Evolutionary conservation across 2,113 vertebrate genomes (phyloP).

Genomic region (Malurus melanocephalus): DNA sequence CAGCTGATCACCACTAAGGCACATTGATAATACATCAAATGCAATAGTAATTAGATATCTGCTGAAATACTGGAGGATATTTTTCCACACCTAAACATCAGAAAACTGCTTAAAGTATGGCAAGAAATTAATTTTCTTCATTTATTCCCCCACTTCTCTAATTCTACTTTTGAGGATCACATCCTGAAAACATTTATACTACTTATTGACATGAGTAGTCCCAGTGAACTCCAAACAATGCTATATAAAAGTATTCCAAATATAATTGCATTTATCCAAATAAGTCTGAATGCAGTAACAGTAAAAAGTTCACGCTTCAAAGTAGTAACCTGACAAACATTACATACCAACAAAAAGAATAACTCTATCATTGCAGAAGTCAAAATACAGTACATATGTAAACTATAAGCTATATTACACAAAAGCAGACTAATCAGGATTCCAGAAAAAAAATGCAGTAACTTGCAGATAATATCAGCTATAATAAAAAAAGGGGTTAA

Average conservation of each 20-base stretch:
- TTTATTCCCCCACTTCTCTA: neutral
- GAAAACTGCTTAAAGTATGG: neutral
- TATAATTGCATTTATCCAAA: neutral
- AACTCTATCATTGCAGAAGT: neutral
- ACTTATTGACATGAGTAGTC: neutral
- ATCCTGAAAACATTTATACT: neutral
- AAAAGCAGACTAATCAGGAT: neutral
- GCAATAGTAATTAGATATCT: neutral
- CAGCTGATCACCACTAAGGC: neutral
- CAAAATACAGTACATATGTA: neutral
- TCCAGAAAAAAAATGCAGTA: neutral
- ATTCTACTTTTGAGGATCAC: neutral
- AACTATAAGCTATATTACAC: neutral
- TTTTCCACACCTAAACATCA: neutral
- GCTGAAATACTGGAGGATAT: neutral
- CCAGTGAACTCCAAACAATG: neutral
- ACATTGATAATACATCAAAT: neutral
- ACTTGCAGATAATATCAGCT: neutral
- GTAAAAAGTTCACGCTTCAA: neutral
- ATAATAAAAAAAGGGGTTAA: neutral
- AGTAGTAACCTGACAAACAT: neutral
- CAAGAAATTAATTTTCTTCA: neutral
- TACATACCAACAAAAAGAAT: neutral
- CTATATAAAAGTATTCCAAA: neutral
- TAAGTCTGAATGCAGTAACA: neutral